Conservation (phyloP, 2,888 invertebrate species). For the Agrochola lota region DNA sequence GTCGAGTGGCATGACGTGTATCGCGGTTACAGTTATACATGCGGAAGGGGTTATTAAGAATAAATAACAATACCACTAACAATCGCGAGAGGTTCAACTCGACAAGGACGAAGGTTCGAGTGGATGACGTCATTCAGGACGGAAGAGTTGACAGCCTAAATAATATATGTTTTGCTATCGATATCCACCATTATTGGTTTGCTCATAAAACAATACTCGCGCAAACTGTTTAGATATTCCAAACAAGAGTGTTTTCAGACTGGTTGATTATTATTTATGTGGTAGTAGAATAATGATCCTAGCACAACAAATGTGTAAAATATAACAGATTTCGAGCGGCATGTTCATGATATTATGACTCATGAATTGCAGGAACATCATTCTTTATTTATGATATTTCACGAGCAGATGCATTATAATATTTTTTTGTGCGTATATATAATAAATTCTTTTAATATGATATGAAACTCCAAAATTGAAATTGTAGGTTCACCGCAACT, state of each 20-base stretch:
- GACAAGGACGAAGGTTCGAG: slow-evolving; percentile 44
- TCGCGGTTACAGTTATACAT: slow-evolving; percentile 67
- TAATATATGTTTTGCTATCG: slow-evolving; percentile 30
- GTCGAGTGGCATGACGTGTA: slow-evolving; percentile 70
- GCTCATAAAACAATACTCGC: slow-evolving; percentile 5
- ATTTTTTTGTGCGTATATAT: neutral
- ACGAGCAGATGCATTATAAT: too few relatives aligned
- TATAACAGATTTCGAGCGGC: neutral
- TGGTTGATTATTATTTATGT: neutral
- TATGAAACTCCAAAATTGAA: neutral
- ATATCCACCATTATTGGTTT: slow-evolving; percentile 27
- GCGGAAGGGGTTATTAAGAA: slow-evolving; percentile 64
- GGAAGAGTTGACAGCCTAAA: slow-evolving; percentile 30
- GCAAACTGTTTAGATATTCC: slow-evolving; percentile 7
- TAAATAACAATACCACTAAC: slow-evolving; percentile 68
- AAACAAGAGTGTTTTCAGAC: neutral
- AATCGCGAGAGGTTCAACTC: slow-evolving; percentile 45
- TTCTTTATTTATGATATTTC: neutral
- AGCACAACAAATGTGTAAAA: neutral
- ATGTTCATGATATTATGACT: neutral
- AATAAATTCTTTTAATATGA: neutral
- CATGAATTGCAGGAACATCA: neutral
- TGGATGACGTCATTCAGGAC: slow-evolving; percentile 38
- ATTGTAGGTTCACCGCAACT: neutral
- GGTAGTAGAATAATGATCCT: neutral